These are phyloP conservation scores for Anabacerthia variegaticeps DNA, from an alignment of 2,797 vertebrate genomes.

Conservation along the genomic window DNA sequence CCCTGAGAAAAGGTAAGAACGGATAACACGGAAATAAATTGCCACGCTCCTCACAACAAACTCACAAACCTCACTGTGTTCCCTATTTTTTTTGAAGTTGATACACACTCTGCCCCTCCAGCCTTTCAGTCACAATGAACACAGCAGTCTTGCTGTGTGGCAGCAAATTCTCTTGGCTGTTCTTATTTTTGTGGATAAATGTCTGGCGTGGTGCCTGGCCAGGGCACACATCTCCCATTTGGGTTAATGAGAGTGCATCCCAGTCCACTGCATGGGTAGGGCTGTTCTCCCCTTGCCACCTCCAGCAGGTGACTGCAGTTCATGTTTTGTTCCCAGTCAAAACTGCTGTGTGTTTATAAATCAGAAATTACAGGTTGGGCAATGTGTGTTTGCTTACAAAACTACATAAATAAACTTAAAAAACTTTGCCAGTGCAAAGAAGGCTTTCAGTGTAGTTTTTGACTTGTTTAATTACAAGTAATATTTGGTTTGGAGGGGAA, in stretches of 20 bases:
- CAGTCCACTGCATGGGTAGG: not conserved
- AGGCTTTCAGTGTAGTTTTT: not conserved
- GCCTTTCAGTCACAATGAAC: not conserved
- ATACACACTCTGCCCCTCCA: not conserved
- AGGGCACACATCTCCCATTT: not conserved
- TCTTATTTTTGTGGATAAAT: not conserved
- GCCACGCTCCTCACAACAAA: not conserved
- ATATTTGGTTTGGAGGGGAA: not conserved
- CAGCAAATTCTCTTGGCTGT: not conserved
- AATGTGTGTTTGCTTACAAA: not conserved
- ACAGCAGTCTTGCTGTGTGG: not conserved
- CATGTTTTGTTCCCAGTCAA: not conserved
- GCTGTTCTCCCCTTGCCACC: not conserved
- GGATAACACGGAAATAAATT: not conserved
- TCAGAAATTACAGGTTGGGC: not conserved
- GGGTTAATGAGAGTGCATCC: slow-evolving; percentile 37
- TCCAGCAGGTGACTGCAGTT: slow-evolving; percentile 22
- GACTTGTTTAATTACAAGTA: not conserved
- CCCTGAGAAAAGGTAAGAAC: slow-evolving; percentile 92
- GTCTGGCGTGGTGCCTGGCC: not conserved
- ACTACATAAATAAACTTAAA: not conserved
- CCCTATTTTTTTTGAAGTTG: not conserved
- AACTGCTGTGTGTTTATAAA: not conserved
- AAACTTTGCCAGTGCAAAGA: not conserved
- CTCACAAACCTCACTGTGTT: not conserved